Evolutionary conservation across 2,113 vertebrate genomes (phyloP).

Genomic region (Barnardius zonarius): DNA sequence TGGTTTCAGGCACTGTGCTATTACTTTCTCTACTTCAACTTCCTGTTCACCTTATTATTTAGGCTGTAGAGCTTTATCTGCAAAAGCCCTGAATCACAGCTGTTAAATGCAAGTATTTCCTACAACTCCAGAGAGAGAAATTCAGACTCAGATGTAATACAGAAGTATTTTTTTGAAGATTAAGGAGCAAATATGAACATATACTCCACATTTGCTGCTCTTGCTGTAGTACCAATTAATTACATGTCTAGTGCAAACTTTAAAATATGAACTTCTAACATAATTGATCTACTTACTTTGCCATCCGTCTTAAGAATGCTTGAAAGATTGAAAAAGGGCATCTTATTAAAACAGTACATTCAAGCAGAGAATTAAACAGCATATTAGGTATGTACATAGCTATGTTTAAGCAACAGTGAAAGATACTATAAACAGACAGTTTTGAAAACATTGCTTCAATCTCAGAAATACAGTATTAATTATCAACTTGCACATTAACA

Average conservation of each 20-base stretch:
- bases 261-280: background rate
- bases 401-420: background rate
- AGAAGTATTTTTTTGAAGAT: background rate
- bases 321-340: conserved; percentile 16
- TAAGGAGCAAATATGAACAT: background rate
- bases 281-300: conserved; percentile 31
- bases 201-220: background rate
- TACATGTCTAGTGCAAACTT: background rate
- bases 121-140: background rate
- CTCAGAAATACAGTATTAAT: background rate
- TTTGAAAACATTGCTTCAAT: background rate
- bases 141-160: background rate
- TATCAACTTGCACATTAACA: background rate
- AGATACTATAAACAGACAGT: background rate
- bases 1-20: background rate
- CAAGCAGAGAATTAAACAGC: background rate
- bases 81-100: background rate
- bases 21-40: background rate
- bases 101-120: background rate
- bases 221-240: background rate
- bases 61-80: background rate
- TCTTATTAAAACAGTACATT: background rate
- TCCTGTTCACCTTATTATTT: background rate
- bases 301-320: conserved; percentile 9
- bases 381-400: background rate